phyloP scores from a whole-genome alignment of 2,113 vertebrate genomes.

The Ciconia boyciana region DNA sequence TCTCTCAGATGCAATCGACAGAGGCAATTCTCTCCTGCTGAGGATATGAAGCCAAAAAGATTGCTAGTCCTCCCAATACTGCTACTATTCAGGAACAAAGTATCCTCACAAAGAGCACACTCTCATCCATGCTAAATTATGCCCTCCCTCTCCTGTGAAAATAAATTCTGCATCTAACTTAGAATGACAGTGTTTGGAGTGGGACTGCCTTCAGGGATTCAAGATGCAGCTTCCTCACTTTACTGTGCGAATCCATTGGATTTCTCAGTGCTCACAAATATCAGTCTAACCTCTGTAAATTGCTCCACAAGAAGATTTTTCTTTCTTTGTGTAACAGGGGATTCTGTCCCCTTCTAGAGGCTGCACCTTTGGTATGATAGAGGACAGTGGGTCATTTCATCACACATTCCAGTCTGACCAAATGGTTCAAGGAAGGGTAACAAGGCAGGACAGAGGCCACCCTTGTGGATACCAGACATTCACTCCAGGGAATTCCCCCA shows the following conservation, averaged over 20 bases:
- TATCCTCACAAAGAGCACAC: neutral
- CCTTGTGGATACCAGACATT: neutral
- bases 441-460: neutral
- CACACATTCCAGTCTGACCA: neutral
- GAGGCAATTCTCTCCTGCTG: neutral
- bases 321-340: neutral
- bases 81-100: neutral
- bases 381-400: neutral
- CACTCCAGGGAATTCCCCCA: neutral
- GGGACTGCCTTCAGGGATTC: neutral
- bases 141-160: neutral
- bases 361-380: neutral
- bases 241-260: neutral
- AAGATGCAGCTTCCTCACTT: neutral
- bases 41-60: neutral
- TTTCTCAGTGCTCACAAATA: neutral
- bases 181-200: neutral
- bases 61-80: neutral
- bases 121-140: neutral
- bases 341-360: neutral
- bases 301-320: neutral
- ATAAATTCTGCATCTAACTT: neutral
- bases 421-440: neutral
- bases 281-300: neutral
- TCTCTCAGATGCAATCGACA: neutral